Base-by-base conservation (phyloP, 2,888 invertebrate genomes). In the Cataglyphis cursor region DNA sequence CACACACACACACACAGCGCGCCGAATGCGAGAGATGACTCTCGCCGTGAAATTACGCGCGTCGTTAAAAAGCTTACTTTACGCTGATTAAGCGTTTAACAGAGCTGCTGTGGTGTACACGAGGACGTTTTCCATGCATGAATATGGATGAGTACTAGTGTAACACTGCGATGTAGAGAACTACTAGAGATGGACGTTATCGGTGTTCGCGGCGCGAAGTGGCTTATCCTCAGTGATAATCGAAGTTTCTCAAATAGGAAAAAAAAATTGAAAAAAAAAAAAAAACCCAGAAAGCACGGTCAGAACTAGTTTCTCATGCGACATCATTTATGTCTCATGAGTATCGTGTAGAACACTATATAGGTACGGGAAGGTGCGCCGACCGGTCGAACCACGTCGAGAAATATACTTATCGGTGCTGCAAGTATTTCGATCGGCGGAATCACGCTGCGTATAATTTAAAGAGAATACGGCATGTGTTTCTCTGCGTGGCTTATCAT, bases 11-110 rank as follows among this genome's bases (percentile, higher is more conserved):
- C 83, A 86, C 76, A 51, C n/a, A n/a, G 51, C 70, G 54, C 70
- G 86, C 81, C 82, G 75, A 80, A 72, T 65, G 85, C 82, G 85
- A 84, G 82, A 89, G 91, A 92, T 90, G 91, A 87, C 88, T 90
- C 91, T 89, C 87, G 84, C 83, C 88, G 81, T 86, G 84, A 90
- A 92, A 92, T 93, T 91, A 93, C 91, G 91, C 88, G 82, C 90
- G 89, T 92, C 92, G 90, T 92, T 92, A 92, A 92, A 91, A 89
- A 82, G 85, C 90, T 90, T 89, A 91, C 87, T 92, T 93, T 93
- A 92, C 90, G 92, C 90, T 92, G 90, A 93, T 92, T 91, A 89
- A 91, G 87, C 87, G 86, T 87, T 87, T 82, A 90, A 89, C 88
- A 80, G 28, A 35, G 51, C 44, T 31, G 82, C 44, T 31, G 81